These are phyloP conservation scores for Lasioglossum marginatum DNA, from an alignment of 2,888 invertebrate species.

Conservation along the genomic window DNA sequence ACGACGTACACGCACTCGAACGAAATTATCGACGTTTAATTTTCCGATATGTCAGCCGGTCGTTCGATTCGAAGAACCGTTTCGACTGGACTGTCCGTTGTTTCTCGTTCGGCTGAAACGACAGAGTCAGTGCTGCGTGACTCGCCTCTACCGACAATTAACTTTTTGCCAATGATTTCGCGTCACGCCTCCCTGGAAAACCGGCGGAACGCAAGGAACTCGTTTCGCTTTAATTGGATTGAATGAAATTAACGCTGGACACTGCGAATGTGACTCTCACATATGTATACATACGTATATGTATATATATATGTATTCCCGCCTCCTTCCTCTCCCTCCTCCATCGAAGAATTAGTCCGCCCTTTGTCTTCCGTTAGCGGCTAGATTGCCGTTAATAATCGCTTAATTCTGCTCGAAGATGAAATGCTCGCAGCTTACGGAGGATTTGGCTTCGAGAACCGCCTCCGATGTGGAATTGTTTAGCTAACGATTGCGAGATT, in stretches of 20 bases:
- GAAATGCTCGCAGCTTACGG: background rate
- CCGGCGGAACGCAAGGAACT: background rate
- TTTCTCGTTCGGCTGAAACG: background rate
- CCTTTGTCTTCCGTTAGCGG: slow-evolving; percentile 13
- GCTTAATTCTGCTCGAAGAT: slow-evolving; percentile 8
- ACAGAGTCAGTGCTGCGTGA: background rate
- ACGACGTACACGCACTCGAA: background rate
- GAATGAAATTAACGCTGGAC: slow-evolving; percentile 34
- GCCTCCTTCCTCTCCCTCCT: background rate
- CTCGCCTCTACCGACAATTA: slow-evolving; percentile 7
- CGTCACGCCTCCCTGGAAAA: background rate
- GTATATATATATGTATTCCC: background rate
- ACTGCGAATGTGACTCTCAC: background rate
- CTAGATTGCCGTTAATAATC: slow-evolving; percentile 21
- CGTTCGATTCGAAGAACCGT: background rate
- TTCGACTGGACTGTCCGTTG: background rate
- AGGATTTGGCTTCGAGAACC: background rate
- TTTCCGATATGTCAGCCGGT: background rate
- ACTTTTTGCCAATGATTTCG: slow-evolving; percentile 19
- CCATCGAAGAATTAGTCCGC: background rate
- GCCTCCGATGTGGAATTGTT: background rate
- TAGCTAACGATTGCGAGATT: background rate
- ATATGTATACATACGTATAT: background rate
- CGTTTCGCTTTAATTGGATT: slow-evolving; percentile 21
- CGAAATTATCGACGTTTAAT: background rate